Evolutionary conservation across 1,140 invertebrate genomes (phyloP), one percentile per base, ranked within the genome.

Genomic region (Ostrea denselamellosa): DNA sequence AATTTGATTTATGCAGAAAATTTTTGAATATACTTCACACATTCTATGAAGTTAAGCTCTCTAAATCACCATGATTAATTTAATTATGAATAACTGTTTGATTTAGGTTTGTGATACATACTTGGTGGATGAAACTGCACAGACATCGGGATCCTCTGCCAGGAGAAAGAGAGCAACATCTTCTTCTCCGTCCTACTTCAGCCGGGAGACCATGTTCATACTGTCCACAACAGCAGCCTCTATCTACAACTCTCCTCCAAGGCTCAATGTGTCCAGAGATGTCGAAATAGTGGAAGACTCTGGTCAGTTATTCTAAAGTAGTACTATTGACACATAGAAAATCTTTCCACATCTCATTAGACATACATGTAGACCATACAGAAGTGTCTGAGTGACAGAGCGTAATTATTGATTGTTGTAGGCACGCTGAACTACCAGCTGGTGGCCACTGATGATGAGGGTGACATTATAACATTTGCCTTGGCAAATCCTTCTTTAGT

Each of bases 251-350:
- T 86, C 85, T 52, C 85, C 87, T 85, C 87, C 87, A 5, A 19
- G 58, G 58, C 87, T 88, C 25, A 71, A 82, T n/a, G 83, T 77
- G n/a, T 53, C 87, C 0, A 77, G 65, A 28, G 58, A 88, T 86
- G 51, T 88, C 8, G 65, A 85, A 34, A 88, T 88, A n/a, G 81
- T 83, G 28, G 87, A 88, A 71, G 87, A 88, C 83, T 25, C 25
- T 52, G 87, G 87, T 88, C 51, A 56, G 1, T 81, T 34, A 22
- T n/a, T n/a, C n/a, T n/a, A n/a, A n/a, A n/a, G n/a, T n/a, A 12
- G 12, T 28, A 81, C 0, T 7, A 8, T 19, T 81, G 3, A 22
- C 25, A 12, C 17, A 51, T 81, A 44, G 34, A 44, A 44, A 1
- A 44, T 44, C 2, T 44, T 44, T 44, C 5, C 34, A 44, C 34